Percentiles rank a stretch among this genome's conserved stretches.
Conservation (phyloP, 2,113 vertebrate species). For the Brachyhypopomus occidentalis region DNA sequence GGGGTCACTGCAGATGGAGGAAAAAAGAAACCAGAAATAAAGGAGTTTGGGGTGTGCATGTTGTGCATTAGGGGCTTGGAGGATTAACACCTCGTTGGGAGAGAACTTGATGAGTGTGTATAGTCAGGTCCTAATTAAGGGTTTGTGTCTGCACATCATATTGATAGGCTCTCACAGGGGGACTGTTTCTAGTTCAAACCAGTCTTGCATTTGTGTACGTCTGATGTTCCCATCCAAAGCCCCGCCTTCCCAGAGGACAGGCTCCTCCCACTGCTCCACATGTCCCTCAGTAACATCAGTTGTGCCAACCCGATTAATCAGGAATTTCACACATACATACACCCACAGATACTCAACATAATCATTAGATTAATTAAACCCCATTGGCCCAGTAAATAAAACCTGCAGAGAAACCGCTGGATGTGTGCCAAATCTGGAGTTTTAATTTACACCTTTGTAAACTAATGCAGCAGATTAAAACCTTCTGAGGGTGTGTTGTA, state of each 20-base stretch:
- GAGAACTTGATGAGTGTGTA: constrained; percentile 25
- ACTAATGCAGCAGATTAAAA: constrained; percentile 24
- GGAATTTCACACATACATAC: constrained; percentile 32
- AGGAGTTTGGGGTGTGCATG: not conserved
- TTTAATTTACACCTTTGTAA: constrained; percentile 46
- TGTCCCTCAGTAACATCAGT: constrained; percentile 17
- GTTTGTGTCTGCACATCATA: constrained; percentile 11
- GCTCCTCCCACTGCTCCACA: not conserved
- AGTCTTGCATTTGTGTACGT: constrained; percentile 4
- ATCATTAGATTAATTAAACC: constrained; percentile 48
- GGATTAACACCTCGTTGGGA: not conserved
- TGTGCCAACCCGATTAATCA: constrained; percentile 39
- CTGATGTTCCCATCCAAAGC: constrained; percentile 1
- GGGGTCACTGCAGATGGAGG: constrained; percentile 20
- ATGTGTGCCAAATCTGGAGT: constrained; percentile 26
- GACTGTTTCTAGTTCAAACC: constrained; percentile 20
- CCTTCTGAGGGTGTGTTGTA: not conserved
- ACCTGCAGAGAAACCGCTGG: constrained; percentile 28
- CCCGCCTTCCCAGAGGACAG: not conserved
- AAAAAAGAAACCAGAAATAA: constrained; percentile 62
- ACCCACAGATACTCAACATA: constrained; percentile 12
- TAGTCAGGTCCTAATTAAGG: constrained; percentile 11
- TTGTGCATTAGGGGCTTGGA: not conserved
- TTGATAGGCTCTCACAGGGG: constrained; percentile 27
- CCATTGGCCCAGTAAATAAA: constrained; percentile 48